Evolutionary conservation across 2,113 vertebrate genomes (phyloP).

Genomic region (Erythrocercus mccallii): DNA sequence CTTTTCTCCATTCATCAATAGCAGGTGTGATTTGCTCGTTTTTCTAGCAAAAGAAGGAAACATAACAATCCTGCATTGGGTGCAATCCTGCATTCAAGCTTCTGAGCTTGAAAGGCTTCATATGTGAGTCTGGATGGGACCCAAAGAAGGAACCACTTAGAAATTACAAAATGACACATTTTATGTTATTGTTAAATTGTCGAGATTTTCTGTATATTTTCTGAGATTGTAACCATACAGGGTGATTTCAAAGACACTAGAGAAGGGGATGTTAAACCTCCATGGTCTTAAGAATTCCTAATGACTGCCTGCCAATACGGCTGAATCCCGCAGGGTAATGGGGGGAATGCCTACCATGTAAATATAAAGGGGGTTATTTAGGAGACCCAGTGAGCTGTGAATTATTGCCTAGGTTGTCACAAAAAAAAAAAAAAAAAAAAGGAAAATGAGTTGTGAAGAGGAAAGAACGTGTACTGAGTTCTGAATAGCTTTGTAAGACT

Average conservation of each 20-base stretch:
- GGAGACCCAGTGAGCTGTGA: constrained; percentile 62
- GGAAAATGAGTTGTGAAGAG: constrained; percentile 56
- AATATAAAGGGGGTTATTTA: constrained; percentile 67
- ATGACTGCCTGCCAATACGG: constrained; percentile 52
- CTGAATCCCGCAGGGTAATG: constrained; percentile 56
- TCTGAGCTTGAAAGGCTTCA: constrained; percentile 11
- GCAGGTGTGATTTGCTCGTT: background rate
- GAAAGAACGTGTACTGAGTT: constrained; percentile 29
- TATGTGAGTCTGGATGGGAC: background rate
- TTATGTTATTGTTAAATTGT: constrained; percentile 28
- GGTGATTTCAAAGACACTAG: constrained; percentile 27
- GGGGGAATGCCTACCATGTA: constrained; percentile 56
- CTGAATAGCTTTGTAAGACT: constrained; percentile 49
- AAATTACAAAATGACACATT: constrained; percentile 37
- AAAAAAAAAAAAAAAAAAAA: constrained; percentile 11
- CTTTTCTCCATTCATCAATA: background rate
- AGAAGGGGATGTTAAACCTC: constrained; percentile 40
- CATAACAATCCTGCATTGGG: background rate
- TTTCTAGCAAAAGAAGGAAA: constrained; percentile 22
- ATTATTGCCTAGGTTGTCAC: constrained; percentile 63
- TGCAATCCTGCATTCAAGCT: no score
- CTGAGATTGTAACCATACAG: constrained; percentile 1
- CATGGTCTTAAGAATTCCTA: constrained; percentile 19
- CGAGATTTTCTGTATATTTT: background rate
- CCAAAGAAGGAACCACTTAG: background rate